A percentile compares a stretch with the other conserved stretches of the same genome.
phyloP scores from a whole-genome alignment of 2,888 invertebrate genomes.

The Strigamia maritima region DNA sequence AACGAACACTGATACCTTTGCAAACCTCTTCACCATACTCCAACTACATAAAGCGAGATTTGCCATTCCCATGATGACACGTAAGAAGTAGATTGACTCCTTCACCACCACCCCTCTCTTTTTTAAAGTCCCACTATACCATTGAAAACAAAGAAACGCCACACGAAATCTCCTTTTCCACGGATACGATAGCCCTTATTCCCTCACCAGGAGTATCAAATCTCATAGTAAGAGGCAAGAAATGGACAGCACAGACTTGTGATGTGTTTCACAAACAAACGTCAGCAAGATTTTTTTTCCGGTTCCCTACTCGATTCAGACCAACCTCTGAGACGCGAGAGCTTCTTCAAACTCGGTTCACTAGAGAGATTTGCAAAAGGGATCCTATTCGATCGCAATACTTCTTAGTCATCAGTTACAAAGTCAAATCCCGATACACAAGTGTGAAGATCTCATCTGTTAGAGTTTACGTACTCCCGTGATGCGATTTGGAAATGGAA shows the following conservation, averaged over 20 bases:
- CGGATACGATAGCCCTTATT: constrained; percentile 1
- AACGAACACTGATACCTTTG: constrained; percentile 30
- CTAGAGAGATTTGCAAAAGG: constrained; percentile 10
- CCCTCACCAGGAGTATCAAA: constrained; percentile 32
- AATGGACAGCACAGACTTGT: constrained; percentile 30
- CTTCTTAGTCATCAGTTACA: constrained; percentile 6
- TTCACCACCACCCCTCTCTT: not conserved
- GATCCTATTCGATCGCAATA: constrained; percentile 15
- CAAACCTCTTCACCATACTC: constrained; percentile 30
- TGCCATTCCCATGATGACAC: constrained; percentile 31
- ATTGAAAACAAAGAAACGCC: constrained; percentile 26
- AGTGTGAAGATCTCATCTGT: not conserved
- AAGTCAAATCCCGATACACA: not conserved
- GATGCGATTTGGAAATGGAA: too few relatives aligned
- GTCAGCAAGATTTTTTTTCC: not conserved
- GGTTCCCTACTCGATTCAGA: not conserved
- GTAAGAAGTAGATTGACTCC: constrained; percentile 23
- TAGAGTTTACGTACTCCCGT: not conserved
- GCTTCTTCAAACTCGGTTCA: not conserved
- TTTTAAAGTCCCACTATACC: constrained; percentile 13
- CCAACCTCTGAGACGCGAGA: not conserved
- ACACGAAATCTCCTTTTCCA: constrained; percentile 25
- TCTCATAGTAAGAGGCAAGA: constrained; percentile 8
- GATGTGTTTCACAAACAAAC: constrained; percentile 31
- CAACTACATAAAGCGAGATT: constrained; percentile 34